Conservation (phyloP, 2,888 invertebrate genomes). For the Pristionchus mayeri region DNA sequence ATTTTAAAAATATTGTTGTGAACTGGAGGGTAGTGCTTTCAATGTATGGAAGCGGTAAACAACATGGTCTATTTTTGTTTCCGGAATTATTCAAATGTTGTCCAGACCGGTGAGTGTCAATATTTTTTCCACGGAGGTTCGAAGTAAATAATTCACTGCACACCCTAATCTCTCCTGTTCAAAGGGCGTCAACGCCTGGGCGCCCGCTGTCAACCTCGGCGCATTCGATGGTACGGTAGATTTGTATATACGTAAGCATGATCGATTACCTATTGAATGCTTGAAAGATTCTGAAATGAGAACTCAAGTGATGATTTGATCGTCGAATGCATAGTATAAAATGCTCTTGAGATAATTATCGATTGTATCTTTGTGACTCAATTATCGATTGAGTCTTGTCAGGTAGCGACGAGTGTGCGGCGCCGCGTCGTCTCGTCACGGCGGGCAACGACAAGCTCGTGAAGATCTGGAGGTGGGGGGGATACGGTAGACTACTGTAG, state of each 20-base stretch:
- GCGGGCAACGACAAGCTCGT: constrained; percentile 98
- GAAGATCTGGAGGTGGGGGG: constrained; percentile 85
- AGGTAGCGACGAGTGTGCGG: constrained; percentile 52
- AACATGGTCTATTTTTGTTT: too few species aligned
- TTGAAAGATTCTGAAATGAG: not conserved
- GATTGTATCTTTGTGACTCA: too few species aligned
- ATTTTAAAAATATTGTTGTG: too few species aligned
- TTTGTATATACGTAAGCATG: too few species aligned
- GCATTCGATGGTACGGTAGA: constrained; percentile 49
- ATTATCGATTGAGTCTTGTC: not conserved
- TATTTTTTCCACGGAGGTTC: too few species aligned
- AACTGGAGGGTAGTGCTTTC: too few species aligned
- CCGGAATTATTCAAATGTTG: too few species aligned
- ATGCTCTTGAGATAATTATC: too few species aligned
- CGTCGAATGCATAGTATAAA: too few species aligned
- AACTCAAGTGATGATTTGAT: not conserved
- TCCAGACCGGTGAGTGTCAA: too few species aligned
- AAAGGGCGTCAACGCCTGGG: constrained; percentile 76
- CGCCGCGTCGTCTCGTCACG: constrained; percentile 85
- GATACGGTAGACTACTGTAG: not conserved
- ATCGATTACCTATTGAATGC: not conserved
- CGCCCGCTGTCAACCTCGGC: constrained; percentile 62
- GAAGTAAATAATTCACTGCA: too few species aligned
- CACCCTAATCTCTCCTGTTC: constrained; percentile 31
- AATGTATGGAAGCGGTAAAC: too few species aligned